phyloP scores from a whole-genome alignment of 2,888 invertebrate genomes.

The Lucinisca nassula region DNA sequence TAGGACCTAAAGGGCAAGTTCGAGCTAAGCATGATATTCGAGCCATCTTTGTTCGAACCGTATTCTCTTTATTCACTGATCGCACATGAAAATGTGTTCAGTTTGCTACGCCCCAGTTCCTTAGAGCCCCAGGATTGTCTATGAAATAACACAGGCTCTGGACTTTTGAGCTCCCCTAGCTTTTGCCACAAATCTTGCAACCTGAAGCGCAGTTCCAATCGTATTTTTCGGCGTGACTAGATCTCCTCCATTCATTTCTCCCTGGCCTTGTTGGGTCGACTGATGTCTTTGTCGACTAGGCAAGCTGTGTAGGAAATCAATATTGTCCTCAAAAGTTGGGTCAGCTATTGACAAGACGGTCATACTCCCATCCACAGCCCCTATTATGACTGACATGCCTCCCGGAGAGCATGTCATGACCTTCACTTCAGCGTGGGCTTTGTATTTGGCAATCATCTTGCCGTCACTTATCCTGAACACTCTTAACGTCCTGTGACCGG shows the following conservation, averaged over 20 bases:
- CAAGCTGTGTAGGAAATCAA: slow-evolving; percentile 80
- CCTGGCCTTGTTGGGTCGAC: slow-evolving; percentile 55
- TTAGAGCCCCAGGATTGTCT: not conserved
- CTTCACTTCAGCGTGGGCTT: slow-evolving; percentile 86
- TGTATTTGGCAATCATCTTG: slow-evolving; percentile 95
- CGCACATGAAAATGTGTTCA: not conserved
- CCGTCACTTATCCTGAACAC: slow-evolving; percentile 97
- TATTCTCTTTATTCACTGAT: not conserved
- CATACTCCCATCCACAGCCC: slow-evolving; percentile 97
- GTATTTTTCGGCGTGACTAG: slow-evolving; percentile 77
- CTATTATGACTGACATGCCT: slow-evolving; percentile 91
- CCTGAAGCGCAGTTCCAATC: slow-evolving; percentile 84
- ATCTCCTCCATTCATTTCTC: slow-evolving; percentile 68
- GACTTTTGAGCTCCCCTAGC: slow-evolving; percentile 84
- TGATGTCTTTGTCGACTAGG: slow-evolving; percentile 79
- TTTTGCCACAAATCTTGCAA: slow-evolving; percentile 85
- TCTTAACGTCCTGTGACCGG: slow-evolving; percentile 97
- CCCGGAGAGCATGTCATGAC: slow-evolving; percentile 84
- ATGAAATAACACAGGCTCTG: slow-evolving; percentile 83
- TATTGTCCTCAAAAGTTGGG: slow-evolving; percentile 83
- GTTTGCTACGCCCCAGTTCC: not conserved
- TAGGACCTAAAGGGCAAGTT: no score
- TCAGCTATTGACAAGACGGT: slow-evolving; percentile 95
- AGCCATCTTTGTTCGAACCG: not conserved
- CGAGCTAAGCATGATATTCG: no score